Percentiles rank a stretch among this genome's conserved stretches.
Conservation (phyloP, 2,888 invertebrate genomes). For the Bellardia bayeri region DNA sequence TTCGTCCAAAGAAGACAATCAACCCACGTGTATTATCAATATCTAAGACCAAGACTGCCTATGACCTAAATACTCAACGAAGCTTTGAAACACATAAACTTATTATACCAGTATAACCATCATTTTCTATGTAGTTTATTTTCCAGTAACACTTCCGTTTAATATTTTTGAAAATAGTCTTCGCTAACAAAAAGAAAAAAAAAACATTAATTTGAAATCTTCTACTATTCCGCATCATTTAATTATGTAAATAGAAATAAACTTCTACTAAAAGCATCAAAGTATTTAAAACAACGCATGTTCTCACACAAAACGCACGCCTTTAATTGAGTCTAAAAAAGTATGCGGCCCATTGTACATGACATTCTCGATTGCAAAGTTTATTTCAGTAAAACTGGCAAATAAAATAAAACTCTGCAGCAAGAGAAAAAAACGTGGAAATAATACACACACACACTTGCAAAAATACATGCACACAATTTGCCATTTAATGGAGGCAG, state of each 20-base stretch:
- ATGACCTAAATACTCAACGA: too few relatives aligned
- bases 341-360: constrained; percentile 61
- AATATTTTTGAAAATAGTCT: neutral
- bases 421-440: neutral
- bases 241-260: constrained; percentile 67
- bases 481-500: constrained; percentile 11
- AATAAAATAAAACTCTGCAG: constrained; percentile 30
- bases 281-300: constrained; percentile 30
- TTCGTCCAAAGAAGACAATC: too few relatives aligned
- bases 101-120: too few relatives aligned
- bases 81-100: too few relatives aligned
- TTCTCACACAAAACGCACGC: constrained; percentile 16
- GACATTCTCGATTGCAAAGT: constrained; percentile 68
- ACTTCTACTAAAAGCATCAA: constrained; percentile 58
- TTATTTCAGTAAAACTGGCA: constrained; percentile 63
- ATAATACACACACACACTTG: constrained; percentile 8
- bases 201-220: constrained; percentile 32
- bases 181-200: neutral
- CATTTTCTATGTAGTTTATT: too few relatives aligned
- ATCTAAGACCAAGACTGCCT: too few relatives aligned
- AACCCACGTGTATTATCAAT: too few relatives aligned
- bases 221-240: constrained; percentile 62
- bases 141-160: too few relatives aligned
- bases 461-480: constrained; percentile 6
- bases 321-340: constrained; percentile 69